Evolutionary conservation across 2,888 invertebrate genomes (phyloP).

Genomic region (Encarsia formosa): DNA sequence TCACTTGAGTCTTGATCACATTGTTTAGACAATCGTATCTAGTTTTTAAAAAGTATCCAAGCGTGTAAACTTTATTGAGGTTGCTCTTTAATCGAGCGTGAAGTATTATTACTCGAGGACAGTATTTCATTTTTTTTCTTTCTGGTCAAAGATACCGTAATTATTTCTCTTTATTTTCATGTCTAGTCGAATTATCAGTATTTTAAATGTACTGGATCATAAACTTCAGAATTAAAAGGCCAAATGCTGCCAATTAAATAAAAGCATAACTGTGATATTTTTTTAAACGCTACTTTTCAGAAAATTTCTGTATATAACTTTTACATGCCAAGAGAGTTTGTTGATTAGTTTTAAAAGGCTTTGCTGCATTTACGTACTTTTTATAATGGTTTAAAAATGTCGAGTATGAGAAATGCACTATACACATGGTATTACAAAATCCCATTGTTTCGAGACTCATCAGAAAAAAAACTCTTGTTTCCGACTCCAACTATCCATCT

Average conservation of each 20-base stretch:
- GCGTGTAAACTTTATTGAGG: constrained; percentile 9
- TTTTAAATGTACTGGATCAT: not conserved
- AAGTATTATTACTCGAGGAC: constrained; percentile 22
- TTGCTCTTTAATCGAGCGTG: constrained; percentile 11
- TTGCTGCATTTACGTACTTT: too few relatives aligned
- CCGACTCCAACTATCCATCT: too few relatives aligned
- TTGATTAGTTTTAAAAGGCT: too few relatives aligned
- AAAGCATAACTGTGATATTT: constrained; percentile 27
- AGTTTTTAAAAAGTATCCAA: constrained; percentile 11
- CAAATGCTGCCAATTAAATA: constrained; percentile 6
- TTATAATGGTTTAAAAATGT: too few relatives aligned
- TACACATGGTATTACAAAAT: too few relatives aligned
- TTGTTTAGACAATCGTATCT: constrained; percentile 8
- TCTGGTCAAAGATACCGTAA: not conserved
- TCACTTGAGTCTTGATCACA: constrained; percentile 8
- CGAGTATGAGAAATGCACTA: too few relatives aligned
- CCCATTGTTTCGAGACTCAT: too few relatives aligned
- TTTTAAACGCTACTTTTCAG: too few relatives aligned
- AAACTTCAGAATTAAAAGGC: constrained; percentile 1
- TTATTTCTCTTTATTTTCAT: constrained; percentile 2
- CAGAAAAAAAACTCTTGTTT: too few relatives aligned
- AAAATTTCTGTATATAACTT: too few relatives aligned
- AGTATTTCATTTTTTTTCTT: constrained; percentile 14
- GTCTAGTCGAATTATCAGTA: constrained; percentile 20
- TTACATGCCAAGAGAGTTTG: too few relatives aligned